Percentiles rank a stretch among this genome's conserved stretches.
Evolutionary conservation across 2,113 vertebrate genomes (phyloP).

Genomic region (Mormoops blainvillei): DNA sequence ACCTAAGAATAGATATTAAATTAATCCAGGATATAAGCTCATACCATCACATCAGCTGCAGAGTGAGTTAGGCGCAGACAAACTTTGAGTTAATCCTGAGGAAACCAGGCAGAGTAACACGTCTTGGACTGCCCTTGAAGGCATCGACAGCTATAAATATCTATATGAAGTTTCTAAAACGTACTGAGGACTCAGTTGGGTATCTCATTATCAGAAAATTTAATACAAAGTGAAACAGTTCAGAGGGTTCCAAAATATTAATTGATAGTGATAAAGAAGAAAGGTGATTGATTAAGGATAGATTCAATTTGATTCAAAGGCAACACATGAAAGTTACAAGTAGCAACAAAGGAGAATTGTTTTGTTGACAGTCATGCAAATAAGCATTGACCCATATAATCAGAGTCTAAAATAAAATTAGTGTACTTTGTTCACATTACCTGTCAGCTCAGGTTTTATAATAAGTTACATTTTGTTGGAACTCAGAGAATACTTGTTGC

Average conservation of each 20-base stretch:
- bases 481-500: constrained; percentile 41
- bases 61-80: not conserved
- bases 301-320: constrained; percentile 50
- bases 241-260: constrained; percentile 53
- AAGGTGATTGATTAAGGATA: constrained; percentile 46
- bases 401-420: constrained; percentile 47
- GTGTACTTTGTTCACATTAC: constrained; percentile 44
- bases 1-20: not conserved
- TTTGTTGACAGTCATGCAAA: constrained; percentile 60
- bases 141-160: not conserved
- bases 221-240: constrained; percentile 53
- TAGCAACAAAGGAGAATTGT: constrained; percentile 42
- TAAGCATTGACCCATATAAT: constrained; percentile 44
- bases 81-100: not conserved
- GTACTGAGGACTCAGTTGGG: not conserved
- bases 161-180: constrained; percentile 17
- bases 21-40: not conserved
- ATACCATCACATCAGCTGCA: not conserved
- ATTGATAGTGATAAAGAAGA: constrained; percentile 62
- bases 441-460: constrained; percentile 52
- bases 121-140: not conserved
- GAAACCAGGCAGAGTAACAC: not conserved
- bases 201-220: constrained; percentile 53
- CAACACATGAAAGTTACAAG: constrained; percentile 43
- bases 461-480: constrained; percentile 50